Percentiles rank a stretch among this genome's conserved stretches.
These are phyloP conservation scores for Aphelenchoides bicaudatus DNA, from an alignment of 2,888 invertebrate species.

Conservation along the genomic window DNA sequence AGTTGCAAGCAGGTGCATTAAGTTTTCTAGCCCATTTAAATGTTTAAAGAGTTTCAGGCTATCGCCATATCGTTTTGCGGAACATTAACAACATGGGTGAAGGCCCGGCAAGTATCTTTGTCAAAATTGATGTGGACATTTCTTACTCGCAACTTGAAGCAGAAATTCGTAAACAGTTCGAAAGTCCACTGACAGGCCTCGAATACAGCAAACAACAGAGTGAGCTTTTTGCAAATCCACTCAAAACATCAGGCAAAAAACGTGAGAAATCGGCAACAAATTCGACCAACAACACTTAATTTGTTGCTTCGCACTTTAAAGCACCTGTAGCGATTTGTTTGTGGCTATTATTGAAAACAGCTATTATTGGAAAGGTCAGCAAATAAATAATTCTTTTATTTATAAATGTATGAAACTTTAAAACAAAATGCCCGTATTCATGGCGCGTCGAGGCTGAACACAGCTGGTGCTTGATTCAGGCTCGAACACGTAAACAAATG, in stretches of 20 bases:
- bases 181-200: slow-evolving; percentile 23
- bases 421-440: too few species aligned
- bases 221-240: background rate
- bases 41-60: slow-evolving; percentile 21
- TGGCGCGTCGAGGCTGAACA: too few species aligned
- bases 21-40: background rate
- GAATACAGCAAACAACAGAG: slow-evolving; percentile 1
- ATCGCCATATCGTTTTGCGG: slow-evolving; percentile 27
- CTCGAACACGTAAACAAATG: too few species aligned
- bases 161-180: slow-evolving; percentile 25
- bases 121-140: slow-evolving; percentile 20
- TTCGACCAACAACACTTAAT: too few species aligned
- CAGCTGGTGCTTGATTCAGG: too few species aligned
- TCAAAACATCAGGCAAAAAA: background rate
- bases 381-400: too few species aligned
- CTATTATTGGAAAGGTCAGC: too few species aligned
- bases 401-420: too few species aligned
- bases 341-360: too few species aligned
- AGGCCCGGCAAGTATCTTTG: slow-evolving; percentile 28
- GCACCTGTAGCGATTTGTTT: too few species aligned
- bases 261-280: too few species aligned
- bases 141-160: slow-evolving; percentile 3
- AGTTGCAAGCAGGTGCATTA: slow-evolving; percentile 32
- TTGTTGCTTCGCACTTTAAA: too few species aligned
- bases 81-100: slow-evolving; percentile 27